Conservation (phyloP, 1,140 invertebrate genomes). For the Wasmannia auropunctata region DNA sequence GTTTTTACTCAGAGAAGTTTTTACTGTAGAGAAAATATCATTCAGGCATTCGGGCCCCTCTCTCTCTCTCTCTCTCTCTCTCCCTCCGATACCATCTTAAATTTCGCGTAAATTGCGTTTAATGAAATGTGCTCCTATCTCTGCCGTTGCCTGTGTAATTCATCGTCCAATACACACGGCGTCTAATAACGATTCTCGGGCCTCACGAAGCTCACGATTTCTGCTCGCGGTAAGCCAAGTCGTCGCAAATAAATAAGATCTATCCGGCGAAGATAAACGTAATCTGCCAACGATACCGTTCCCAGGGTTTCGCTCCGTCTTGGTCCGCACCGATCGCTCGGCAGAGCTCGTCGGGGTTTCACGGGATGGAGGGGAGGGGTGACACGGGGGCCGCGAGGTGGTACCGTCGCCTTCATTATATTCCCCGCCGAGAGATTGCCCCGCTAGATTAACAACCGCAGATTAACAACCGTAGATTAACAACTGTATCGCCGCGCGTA, state of each 20-base stretch:
- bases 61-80: too few species aligned
- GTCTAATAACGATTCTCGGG: conserved; percentile 36
- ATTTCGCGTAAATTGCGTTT: conserved; percentile 45
- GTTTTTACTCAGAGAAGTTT: background rate
- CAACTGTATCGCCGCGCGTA: conserved; percentile 67
- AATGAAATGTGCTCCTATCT: background rate
- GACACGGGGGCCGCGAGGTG: conserved; percentile 34
- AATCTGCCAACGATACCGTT: conserved; percentile 46
- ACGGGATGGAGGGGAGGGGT: too few species aligned
- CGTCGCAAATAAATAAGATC: conserved; percentile 45
- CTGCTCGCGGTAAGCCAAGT: conserved; percentile 1
- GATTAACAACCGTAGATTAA: conserved; percentile 61
- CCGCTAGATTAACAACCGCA: conserved; percentile 64
- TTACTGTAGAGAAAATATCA: too few species aligned
- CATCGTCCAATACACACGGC: conserved; percentile 21
- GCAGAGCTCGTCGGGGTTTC: background rate
- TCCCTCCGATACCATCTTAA: background rate
- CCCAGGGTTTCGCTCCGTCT: conserved; percentile 13
- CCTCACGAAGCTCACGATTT: conserved; percentile 48
- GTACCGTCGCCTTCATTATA: conserved; percentile 56
- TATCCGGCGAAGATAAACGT: conserved; percentile 47
- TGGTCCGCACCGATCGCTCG: conserved; percentile 9
- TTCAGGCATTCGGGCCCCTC: background rate
- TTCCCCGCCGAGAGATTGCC: conserved; percentile 38
- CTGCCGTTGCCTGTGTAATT: background rate